Conservation (phyloP, 2,797 vertebrate genomes). For the Lepilemur ruficaudatus region DNA sequence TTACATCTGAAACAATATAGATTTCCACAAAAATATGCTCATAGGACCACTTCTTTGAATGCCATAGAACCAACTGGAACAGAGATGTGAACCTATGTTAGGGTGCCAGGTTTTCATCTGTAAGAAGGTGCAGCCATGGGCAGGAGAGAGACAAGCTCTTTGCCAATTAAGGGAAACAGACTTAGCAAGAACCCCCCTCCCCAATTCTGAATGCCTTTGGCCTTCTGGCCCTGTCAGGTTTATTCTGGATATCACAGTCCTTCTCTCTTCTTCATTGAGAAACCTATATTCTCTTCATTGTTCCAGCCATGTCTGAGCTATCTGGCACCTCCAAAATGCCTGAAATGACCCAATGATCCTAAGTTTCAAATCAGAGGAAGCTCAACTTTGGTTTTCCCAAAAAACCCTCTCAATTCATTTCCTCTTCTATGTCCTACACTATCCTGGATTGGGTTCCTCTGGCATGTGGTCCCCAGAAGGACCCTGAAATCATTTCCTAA, state of each 20-base stretch:
- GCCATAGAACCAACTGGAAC: not conserved
- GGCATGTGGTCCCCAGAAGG: not conserved
- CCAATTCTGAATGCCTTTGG: not conserved
- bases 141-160: not conserved
- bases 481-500: not conserved
- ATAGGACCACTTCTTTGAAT: not conserved
- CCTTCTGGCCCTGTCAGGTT: not conserved
- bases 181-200: too few species aligned
- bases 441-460: not conserved
- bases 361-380: not conserved
- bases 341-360: not conserved
- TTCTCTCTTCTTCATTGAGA: not conserved
- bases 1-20: not conserved
- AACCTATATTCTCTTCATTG: not conserved
- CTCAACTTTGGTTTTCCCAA: not conserved
- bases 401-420: not conserved
- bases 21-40: not conserved
- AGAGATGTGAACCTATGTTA: not conserved
- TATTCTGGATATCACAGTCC: not conserved
- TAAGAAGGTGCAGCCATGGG: not conserved
- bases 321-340: not conserved
- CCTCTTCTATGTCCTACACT: not conserved
- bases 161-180: not conserved
- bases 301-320: not conserved
- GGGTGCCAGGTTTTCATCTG: not conserved